A percentile compares a stretch with the other conserved stretches of the same genome.
These are phyloP conservation scores for Dendronephthya gigantea DNA, from an alignment of 64 coral and sea anemone genomes.

Conservation along the genomic window DNA sequence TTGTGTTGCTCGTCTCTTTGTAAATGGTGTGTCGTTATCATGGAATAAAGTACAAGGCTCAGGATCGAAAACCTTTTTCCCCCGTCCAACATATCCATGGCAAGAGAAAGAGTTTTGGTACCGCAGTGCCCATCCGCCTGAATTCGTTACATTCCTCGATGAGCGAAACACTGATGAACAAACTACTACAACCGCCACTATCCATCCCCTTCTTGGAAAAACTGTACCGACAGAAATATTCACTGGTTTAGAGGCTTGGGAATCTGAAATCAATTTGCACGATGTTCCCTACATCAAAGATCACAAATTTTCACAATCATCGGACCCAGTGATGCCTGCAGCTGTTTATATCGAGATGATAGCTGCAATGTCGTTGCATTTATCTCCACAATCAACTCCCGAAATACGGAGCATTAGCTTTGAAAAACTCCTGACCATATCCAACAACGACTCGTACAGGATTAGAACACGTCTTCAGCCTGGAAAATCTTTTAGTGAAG, in stretches of 20 bases:
- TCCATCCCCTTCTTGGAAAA: not conserved
- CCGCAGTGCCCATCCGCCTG: not conserved
- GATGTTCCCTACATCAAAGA: not conserved
- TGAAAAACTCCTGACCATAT: not conserved
- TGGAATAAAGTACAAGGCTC: constrained; percentile 37
- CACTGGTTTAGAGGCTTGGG: not conserved
- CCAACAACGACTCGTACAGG: not conserved
- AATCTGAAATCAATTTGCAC: not conserved
- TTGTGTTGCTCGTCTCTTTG: constrained; percentile 9
- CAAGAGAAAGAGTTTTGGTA: constrained; percentile 43
- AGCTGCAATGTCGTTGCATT: not conserved
- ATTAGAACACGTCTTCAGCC: not conserved
- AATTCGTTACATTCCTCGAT: not conserved
- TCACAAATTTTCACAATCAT: not conserved
- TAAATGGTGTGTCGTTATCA: constrained; percentile 29
- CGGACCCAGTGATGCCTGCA: not conserved
- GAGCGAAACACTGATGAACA: not conserved
- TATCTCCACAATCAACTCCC: not conserved
- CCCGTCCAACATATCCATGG: constrained; percentile 42
- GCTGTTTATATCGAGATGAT: not conserved
- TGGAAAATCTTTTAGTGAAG: not conserved
- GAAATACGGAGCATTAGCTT: not conserved
- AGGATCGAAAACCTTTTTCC: constrained; percentile 37
- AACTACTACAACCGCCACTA: too few relatives aligned
- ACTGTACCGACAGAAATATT: not conserved